These are phyloP conservation scores for Lamellibrachia columna DNA, from an alignment of 2,888 invertebrate species.

Conservation along the genomic window DNA sequence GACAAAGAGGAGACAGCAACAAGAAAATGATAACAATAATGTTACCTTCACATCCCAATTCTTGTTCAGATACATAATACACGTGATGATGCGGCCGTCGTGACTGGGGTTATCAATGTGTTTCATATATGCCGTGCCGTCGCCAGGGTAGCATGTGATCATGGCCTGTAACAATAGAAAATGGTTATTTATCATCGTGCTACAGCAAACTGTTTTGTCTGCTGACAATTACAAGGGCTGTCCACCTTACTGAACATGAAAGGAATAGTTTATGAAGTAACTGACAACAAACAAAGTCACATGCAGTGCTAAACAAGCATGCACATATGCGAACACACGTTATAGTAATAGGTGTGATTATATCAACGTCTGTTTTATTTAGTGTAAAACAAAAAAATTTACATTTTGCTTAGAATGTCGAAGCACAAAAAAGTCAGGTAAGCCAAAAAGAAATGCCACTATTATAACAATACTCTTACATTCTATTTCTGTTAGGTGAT, in stretches of 20 bases:
- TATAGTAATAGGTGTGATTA: too few relatives aligned
- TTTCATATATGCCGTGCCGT: slow-evolving; percentile 92
- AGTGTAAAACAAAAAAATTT: too few relatives aligned
- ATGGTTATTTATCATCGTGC: background rate
- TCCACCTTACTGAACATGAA: background rate
- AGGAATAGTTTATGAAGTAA: background rate
- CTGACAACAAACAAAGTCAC: too few relatives aligned
- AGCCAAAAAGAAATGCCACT: background rate
- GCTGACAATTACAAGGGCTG: background rate
- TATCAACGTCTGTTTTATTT: too few relatives aligned
- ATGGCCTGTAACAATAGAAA: slow-evolving; percentile 79
- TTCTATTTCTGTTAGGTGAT: background rate
- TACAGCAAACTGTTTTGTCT: background rate
- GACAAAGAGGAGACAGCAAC: background rate
- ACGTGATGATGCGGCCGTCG: slow-evolving; percentile 95
- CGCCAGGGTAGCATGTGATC: slow-evolving; percentile 97
- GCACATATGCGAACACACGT: too few relatives aligned
- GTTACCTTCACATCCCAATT: slow-evolving; percentile 86
- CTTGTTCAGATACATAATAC: slow-evolving; percentile 95
- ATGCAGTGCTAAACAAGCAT: too few relatives aligned
- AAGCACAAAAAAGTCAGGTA: too few relatives aligned
- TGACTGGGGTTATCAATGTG: slow-evolving; percentile 97
- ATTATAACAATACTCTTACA: background rate
- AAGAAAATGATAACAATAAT: slow-evolving; percentile 17
- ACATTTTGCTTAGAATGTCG: too few relatives aligned